Base-by-base conservation (phyloP, 2,113 vertebrate genomes). In the Cercopithecus mona region DNA sequence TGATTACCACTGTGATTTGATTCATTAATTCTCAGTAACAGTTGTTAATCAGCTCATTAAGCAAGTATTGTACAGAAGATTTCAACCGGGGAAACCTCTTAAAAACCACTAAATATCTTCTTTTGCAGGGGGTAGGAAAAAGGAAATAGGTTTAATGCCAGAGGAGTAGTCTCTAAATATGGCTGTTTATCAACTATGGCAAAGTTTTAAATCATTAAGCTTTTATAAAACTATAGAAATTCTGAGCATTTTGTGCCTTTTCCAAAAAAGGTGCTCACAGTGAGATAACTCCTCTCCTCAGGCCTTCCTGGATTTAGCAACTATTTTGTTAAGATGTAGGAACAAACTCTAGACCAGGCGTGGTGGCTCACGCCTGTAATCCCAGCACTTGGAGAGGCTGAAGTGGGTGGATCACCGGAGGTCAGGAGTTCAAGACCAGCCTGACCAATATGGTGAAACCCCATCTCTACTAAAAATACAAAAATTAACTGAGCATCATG, bases 41-140 rank as follows among this genome's bases (percentile, higher is more conserved):
- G 98, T 99, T 99, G 98, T 99, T 99, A 98, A 98, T 98, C 98
- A 99, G 98, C 98, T 99, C 99, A 99, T 99, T 99, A 99, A 98
- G 97, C 98, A 98, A 96, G 97, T 98, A 98, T 98, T 23, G 97
- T 99, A 97, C 98, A 98, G 98, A 98, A 98, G 97, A 98, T 97
- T 97, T 98, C 98, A 99, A 98, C 98, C 98, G 97, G 97, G 98
- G 97, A 96, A 98, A 98, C 92, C 97, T 98, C 97, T 98, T 97
- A 95, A 97, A 98, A 98, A 98, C 79, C 94, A 98, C 98, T 97
- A 97, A 97, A 90, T 97, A 96, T 98, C 97, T 98, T 97, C 93
- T 90, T 98, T 97, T 95, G 90, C 70, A 70, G 59, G 27, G 61
- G 59, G 38, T 76, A 84, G 38, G 82, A 27, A 52, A 85, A 90